A percentile compares a stretch with the other conserved stretches of the same genome.
Conservation (phyloP, 2,888 invertebrate genomes). For the Eristalis arbustorum region DNA sequence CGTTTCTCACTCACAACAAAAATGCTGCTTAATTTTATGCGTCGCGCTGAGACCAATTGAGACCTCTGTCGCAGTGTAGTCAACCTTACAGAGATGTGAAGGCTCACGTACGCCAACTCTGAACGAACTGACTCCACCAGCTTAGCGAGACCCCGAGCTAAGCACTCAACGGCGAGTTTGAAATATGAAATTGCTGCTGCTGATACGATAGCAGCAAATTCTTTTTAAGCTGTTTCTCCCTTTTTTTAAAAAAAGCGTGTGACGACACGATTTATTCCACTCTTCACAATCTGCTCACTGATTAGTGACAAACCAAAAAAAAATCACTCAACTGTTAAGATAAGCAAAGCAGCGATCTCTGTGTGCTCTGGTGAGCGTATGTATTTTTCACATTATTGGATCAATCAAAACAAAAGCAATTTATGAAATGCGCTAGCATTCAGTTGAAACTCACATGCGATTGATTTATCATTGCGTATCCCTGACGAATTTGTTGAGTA, state of each 20-base stretch:
- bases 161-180: neutral
- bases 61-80: neutral
- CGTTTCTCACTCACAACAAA: neutral
- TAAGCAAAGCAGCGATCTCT: neutral
- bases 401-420: constrained; percentile 24
- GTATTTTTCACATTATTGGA: neutral
- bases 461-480: constrained; percentile 57
- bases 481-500: neutral
- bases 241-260: neutral
- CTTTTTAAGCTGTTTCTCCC: neutral
- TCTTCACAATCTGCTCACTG: constrained; percentile 12
- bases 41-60: neutral
- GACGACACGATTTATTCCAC: constrained; percentile 22
- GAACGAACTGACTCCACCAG: constrained; percentile 21
- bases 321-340: constrained; percentile 32
- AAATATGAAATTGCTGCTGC: constrained; percentile 24
- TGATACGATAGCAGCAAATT: neutral
- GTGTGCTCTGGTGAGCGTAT: neutral
- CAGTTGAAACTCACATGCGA: constrained; percentile 54
- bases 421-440: neutral
- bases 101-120: constrained; percentile 38
- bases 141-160: neutral
- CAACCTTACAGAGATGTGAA: constrained; percentile 12
- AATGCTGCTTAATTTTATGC: neutral
- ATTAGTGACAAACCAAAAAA: constrained; percentile 1